Evolutionary conservation across 1,140 invertebrate species (phyloP).

Genomic region (Nasonia vitripennis): DNA sequence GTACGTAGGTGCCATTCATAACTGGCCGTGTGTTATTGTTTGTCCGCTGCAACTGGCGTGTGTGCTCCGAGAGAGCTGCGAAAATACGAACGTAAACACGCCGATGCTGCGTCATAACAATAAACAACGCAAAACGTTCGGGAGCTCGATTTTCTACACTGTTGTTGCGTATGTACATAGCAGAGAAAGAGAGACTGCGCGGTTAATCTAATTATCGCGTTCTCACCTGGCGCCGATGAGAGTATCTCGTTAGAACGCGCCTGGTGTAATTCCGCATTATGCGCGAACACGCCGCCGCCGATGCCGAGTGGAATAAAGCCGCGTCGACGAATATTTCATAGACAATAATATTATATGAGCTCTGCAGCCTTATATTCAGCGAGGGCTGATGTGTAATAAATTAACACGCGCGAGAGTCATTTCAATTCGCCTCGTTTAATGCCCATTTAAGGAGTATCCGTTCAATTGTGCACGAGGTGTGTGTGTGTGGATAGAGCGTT

Average conservation of each 20-base stretch:
- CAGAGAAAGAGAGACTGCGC: too few species aligned
- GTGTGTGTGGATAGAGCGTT: not conserved
- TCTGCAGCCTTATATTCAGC: not conserved
- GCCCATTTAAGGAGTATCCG: not conserved
- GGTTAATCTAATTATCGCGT: not conserved
- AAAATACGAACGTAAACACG: too few species aligned
- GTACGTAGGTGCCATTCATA: too few species aligned
- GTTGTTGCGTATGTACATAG: too few species aligned
- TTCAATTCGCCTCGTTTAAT: not conserved
- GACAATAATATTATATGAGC: not conserved
- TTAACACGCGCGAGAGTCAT: constrained; percentile 19
- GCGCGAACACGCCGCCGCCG: constrained; percentile 35
- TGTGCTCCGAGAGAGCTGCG: too few species aligned
- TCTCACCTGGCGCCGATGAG: not conserved
- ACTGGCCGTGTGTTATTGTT: too few species aligned
- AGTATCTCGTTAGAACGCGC: not conserved
- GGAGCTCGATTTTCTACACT: too few species aligned
- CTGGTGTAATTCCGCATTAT: constrained; percentile 20
- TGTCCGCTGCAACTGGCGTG: too few species aligned
- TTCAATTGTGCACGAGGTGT: not conserved
- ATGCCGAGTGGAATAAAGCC: constrained; percentile 5
- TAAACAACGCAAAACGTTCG: too few species aligned
- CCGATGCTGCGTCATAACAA: too few species aligned
- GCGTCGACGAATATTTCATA: not conserved
- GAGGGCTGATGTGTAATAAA: constrained; percentile 3